Evolutionary conservation across 2,888 invertebrate species (phyloP).

Genomic region (Thereva nobilitata): DNA sequence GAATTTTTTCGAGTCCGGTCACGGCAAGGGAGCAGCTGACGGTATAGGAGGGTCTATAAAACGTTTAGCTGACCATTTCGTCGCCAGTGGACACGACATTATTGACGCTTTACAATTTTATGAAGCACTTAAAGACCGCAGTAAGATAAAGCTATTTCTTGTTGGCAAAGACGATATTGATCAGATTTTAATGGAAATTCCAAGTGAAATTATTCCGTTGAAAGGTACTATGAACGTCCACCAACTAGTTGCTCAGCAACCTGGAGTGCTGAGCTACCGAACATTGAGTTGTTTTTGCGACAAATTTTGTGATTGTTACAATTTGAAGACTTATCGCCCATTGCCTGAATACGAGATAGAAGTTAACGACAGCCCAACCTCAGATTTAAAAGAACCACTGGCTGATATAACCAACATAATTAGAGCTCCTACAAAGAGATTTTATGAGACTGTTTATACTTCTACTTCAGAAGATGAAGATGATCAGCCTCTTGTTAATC

Average conservation of each 20-base stretch:
- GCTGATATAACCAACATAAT: conserved; percentile 8
- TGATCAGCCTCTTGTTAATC: too few species aligned
- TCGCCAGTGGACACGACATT: conserved; percentile 16
- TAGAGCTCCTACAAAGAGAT: conserved; percentile 8
- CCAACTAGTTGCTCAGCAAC: too few species aligned
- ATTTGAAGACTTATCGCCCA: too few species aligned
- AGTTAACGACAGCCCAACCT: conserved; percentile 9
- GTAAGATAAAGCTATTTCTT: conserved; percentile 10
- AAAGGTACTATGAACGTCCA: too few species aligned
- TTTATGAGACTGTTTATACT: background rate
- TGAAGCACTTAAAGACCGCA: background rate
- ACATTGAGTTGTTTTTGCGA: too few species aligned
- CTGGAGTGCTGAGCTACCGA: too few species aligned
- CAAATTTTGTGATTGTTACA: too few species aligned
- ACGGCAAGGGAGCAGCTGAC: conserved; percentile 23
- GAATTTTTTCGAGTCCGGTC: conserved; percentile 8
- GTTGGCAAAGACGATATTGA: conserved; percentile 2
- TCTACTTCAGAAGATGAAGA: too few species aligned
- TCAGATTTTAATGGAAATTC: conserved; percentile 4
- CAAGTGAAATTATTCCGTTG: background rate
- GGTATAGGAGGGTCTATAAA: conserved; percentile 16
- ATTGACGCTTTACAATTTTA: conserved; percentile 9
- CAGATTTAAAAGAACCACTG: conserved; percentile 10
- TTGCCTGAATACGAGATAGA: too few species aligned
- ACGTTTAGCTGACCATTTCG: conserved; percentile 2